Evolutionary conservation across 2,797 vertebrate genomes (phyloP).

Genomic region (Smutsia temminckii): DNA sequence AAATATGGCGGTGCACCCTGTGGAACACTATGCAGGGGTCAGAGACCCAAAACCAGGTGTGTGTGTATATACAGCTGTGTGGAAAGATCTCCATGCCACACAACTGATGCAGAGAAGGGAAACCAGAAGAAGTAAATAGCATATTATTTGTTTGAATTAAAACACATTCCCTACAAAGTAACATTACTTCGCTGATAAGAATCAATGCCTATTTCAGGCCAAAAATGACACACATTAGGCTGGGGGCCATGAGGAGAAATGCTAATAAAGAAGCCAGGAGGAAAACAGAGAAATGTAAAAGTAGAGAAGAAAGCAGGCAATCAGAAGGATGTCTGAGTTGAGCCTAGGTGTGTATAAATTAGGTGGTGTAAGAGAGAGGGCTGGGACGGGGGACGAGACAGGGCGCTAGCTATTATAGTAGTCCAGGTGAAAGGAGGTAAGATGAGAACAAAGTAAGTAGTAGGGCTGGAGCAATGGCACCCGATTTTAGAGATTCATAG

Average conservation of each 20-base stretch:
- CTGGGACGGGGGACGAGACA: background rate
- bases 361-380: no score
- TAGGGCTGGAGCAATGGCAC: background rate
- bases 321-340: background rate
- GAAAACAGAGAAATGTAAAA: background rate
- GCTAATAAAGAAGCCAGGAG: background rate
- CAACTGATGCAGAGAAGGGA: background rate
- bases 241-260: background rate
- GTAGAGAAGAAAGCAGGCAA: background rate
- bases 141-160: background rate
- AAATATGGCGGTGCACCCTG: background rate
- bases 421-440: background rate
- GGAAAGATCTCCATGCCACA: background rate
- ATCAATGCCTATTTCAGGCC: background rate
- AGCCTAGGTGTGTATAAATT: background rate
- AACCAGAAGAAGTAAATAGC: background rate
- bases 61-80: no score
- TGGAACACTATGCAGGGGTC: background rate
- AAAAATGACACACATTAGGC: background rate
- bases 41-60: background rate
- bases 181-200: background rate
- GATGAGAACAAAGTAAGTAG: background rate
- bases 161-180: background rate
- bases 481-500: background rate
- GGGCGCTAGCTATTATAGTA: rapidly evolving